Conservation (phyloP, 1,140 invertebrate genomes). For the Triops cancriformis region DNA sequence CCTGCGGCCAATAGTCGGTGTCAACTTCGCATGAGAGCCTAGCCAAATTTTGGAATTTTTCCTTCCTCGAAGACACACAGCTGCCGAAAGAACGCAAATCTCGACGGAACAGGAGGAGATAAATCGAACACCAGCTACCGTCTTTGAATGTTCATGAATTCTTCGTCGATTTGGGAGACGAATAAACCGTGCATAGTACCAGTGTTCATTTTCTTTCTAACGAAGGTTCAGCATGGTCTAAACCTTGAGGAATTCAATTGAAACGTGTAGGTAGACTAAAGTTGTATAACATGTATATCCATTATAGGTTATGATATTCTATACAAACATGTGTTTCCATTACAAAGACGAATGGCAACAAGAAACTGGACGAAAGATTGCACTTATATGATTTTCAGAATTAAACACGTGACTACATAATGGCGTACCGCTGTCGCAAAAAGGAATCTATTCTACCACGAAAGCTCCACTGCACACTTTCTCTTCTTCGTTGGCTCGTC, state of each 20-base stretch:
- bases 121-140: slow-evolving; percentile 57
- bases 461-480: background rate
- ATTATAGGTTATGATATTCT: too few species aligned
- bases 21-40: slow-evolving; percentile 77
- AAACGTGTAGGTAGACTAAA: too few species aligned
- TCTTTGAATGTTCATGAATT: slow-evolving; percentile 69
- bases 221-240: too few species aligned
- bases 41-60: slow-evolving; percentile 89
- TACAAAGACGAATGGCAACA: too few species aligned
- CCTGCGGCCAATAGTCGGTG: slow-evolving; percentile 66
- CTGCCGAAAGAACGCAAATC: slow-evolving; percentile 36
- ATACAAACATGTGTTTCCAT: too few species aligned
- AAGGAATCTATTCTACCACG: slow-evolving; percentile 16
- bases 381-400: background rate
- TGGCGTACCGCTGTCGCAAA: background rate
- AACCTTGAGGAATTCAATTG: too few species aligned
- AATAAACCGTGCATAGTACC: too few species aligned
- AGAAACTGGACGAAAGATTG: too few species aligned
- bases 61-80: slow-evolving; percentile 70
- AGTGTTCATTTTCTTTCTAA: too few species aligned
- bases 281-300: too few species aligned
- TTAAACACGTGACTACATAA: background rate
- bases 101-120: slow-evolving; percentile 27
- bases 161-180: slow-evolving; percentile 41
- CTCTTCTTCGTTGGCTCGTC: slow-evolving; percentile 1